These are phyloP conservation scores for Mellilla xanthometata DNA, from an alignment of 2,888 invertebrate genomes.

Conservation along the genomic window DNA sequence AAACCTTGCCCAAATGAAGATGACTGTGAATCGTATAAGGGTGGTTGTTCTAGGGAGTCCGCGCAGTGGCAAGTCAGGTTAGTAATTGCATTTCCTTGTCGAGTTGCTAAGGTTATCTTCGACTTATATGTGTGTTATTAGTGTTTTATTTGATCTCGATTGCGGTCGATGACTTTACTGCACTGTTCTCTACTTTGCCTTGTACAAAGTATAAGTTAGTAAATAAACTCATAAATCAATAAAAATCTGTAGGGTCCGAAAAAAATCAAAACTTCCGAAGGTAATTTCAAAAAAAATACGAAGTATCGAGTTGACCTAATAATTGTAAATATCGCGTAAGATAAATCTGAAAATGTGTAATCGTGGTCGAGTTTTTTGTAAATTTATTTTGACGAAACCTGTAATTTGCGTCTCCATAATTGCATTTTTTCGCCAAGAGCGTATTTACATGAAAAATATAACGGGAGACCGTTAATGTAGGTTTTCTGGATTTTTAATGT, in stretches of 20 bases:
- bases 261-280: too few relatives aligned
- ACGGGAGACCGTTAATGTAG: constrained; percentile 34
- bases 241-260: too few relatives aligned
- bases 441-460: constrained; percentile 24
- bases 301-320: constrained; percentile 14
- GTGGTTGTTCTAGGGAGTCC: constrained; percentile 91
- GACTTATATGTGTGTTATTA: constrained; percentile 28
- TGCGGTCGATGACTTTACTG: constrained; percentile 22
- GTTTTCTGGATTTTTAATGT: constrained; percentile 2
- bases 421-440: constrained; percentile 24
- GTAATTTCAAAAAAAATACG: too few relatives aligned
- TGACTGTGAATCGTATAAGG: constrained; percentile 91
- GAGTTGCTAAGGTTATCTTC: constrained; percentile 25
- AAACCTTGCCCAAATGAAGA: constrained; percentile 79
- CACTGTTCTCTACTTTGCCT: too few relatives aligned
- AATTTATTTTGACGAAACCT: constrained; percentile 29
- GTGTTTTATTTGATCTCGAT: constrained; percentile 31
- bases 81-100: constrained; percentile 55
- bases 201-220: too few relatives aligned
- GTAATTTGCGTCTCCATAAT: constrained; percentile 30
- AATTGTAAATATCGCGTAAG: constrained; percentile 34
- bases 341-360: constrained; percentile 37
- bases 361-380: constrained; percentile 32
- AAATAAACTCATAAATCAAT: too few relatives aligned
- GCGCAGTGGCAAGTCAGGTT: constrained; percentile 91